Percentiles rank a stretch among this genome's conserved stretches.
Evolutionary conservation across 2,888 invertebrate species (phyloP).

Genomic region (Protonemura montana): DNA sequence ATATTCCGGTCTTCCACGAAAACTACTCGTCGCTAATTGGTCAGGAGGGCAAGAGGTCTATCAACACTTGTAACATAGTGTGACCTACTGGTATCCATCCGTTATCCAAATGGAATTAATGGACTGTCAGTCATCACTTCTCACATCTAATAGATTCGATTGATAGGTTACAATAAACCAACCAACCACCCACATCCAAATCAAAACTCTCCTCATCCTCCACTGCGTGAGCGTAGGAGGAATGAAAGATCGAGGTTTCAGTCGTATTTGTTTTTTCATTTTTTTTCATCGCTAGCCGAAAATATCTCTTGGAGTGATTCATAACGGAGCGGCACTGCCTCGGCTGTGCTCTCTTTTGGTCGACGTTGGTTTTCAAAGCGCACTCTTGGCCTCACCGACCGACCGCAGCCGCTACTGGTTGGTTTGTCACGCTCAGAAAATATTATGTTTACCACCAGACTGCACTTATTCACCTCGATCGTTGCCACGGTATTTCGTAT

Average conservation of each 20-base stretch:
- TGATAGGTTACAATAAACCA: neutral
- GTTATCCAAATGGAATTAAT: neutral
- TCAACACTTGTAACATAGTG: too few species aligned
- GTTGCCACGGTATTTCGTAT: too few species aligned
- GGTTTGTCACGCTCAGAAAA: neutral
- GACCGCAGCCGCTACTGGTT: neutral
- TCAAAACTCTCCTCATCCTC: neutral
- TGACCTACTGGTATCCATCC: too few species aligned
- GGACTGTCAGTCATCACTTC: neutral
- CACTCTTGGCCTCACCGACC: too few species aligned
- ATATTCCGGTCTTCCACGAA: too few species aligned
- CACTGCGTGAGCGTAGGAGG: neutral
- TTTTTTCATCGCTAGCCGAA: neutral
- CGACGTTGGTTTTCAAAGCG: too few species aligned
- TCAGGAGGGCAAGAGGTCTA: too few species aligned
- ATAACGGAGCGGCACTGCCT: neutral
- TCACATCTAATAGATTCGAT: neutral
- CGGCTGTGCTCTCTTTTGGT: neutral
- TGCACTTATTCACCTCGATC: neutral
- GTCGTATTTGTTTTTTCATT: conserved; percentile 30
- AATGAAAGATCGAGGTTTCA: conserved; percentile 27
- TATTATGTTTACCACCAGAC: neutral
- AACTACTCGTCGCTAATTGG: too few species aligned
- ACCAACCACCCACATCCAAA: neutral
- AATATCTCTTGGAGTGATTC: conserved; percentile 21